phyloP scores from a whole-genome alignment of 2,113 vertebrate species.

The Tenebrosternarchus preto region DNA sequence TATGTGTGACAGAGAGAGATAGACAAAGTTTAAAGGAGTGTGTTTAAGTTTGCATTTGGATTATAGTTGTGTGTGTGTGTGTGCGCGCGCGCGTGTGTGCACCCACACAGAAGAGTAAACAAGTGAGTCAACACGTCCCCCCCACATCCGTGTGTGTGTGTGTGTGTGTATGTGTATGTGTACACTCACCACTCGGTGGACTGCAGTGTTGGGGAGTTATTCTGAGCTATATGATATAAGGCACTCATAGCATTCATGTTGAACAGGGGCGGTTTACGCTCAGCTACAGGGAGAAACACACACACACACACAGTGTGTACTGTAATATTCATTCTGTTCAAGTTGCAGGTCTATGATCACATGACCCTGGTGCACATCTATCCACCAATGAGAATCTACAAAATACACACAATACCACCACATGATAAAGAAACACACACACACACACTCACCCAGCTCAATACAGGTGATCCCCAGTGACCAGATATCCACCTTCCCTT shows the following conservation, averaged over 20 bases:
- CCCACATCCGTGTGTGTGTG: not conserved
- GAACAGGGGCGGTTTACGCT: conserved; percentile 98
- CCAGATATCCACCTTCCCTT: conserved; percentile 97
- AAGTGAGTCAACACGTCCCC: not conserved
- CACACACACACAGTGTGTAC: too few species aligned
- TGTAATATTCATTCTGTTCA: too few species aligned
- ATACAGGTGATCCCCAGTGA: conserved; percentile 98
- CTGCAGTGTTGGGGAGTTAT: conserved; percentile 94
- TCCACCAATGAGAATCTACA: too few species aligned
- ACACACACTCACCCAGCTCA: conserved; percentile 85
- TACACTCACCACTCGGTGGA: conserved; percentile 94
- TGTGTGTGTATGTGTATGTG: conserved; percentile 9
- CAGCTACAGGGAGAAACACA: conserved; percentile 76
- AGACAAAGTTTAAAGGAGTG: not conserved
- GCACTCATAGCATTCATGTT: conserved; percentile 99
- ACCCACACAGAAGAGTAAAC: not conserved
- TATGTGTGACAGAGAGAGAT: too few species aligned
- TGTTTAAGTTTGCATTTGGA: not conserved
- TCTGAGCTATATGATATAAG: conserved; percentile 99
- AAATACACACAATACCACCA: too few species aligned
- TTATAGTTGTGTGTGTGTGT: not conserved
- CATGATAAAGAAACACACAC: not conserved
- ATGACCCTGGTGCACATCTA: too few species aligned
- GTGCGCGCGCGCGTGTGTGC: not conserved
- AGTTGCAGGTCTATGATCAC: too few species aligned